phyloP scores from a whole-genome alignment of 37 sponge, comb jelly and placozoan species.

The Beroe ovata region DNA sequence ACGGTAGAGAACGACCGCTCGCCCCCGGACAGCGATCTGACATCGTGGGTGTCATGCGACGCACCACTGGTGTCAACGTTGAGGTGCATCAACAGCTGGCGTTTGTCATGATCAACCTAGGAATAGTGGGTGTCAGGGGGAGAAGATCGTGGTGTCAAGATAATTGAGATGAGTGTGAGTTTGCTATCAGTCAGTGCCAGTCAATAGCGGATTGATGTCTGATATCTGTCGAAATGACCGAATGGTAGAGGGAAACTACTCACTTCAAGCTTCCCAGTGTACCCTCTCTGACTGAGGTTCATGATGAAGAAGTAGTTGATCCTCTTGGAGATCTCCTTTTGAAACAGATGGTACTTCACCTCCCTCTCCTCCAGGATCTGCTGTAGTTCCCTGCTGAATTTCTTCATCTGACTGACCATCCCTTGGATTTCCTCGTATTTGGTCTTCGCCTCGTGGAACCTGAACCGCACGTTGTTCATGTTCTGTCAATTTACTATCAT shows the following conservation, averaged over 20 bases:
- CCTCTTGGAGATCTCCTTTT: conserved; percentile 72
- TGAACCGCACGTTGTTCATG: too few species aligned
- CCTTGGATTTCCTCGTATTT: conserved; percentile 68
- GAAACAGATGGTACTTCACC: conserved; percentile 68
- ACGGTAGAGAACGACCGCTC: conserved; percentile 98
- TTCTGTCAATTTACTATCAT: too few species aligned
- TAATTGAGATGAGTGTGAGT: not conserved
- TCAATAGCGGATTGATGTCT: too few species aligned
- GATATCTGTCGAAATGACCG: too few species aligned
- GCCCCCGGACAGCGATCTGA: conserved; percentile 88
- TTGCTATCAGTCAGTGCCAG: too few species aligned
- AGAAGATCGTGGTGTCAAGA: not conserved
- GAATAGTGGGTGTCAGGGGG: not conserved
- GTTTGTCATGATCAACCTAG: conserved; percentile 76
- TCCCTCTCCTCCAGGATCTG: conserved; percentile 68
- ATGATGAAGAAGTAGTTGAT: conserved; percentile 74
- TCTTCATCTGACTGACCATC: conserved; percentile 68
- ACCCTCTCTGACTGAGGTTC: conserved; percentile 78
- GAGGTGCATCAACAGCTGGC: conserved; percentile 75
- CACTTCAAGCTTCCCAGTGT: conserved; percentile 76
- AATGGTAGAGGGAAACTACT: too few species aligned
- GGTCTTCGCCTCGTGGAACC: conserved; percentile 71
- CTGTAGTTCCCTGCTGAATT: conserved; percentile 69
- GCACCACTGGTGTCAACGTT: conserved; percentile 30
- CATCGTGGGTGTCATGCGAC: conserved; percentile 77